Percentiles rank a stretch among this genome's conserved stretches.
phyloP scores from a whole-genome alignment of 2,113 vertebrate species.

The Chloropsis hardwickii region DNA sequence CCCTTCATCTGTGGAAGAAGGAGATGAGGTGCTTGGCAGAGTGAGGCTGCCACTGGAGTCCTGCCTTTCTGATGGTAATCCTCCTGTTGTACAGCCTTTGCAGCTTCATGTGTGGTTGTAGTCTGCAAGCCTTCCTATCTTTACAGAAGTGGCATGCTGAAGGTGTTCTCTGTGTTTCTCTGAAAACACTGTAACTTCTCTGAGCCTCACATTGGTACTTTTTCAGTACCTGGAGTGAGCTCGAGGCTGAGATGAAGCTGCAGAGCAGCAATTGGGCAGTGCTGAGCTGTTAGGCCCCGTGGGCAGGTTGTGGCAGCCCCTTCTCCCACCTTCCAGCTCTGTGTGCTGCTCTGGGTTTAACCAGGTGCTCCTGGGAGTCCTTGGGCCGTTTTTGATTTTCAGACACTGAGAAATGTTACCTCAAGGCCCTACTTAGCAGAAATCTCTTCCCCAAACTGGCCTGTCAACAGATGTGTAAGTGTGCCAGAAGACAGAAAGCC shows the following conservation, averaged over 20 bases:
- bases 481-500: neutral
- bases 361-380: neutral
- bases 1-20: neutral
- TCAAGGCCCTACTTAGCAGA: neutral
- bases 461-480: neutral
- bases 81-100: neutral
- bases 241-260: neutral
- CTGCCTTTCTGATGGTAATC: neutral
- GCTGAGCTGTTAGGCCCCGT: accelerated
- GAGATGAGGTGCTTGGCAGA: neutral
- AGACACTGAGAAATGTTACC: neutral
- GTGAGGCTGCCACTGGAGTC: neutral
- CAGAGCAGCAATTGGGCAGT: neutral
- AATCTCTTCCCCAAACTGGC: neutral
- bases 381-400: neutral
- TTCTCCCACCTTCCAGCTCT: neutral
- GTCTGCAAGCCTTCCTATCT: neutral
- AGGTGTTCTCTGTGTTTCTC: neutral
- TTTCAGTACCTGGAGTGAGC: neutral
- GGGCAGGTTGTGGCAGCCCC: neutral
- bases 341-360: neutral
- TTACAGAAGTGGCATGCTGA: neutral
- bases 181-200: neutral
- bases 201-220: neutral
- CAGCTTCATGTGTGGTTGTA: neutral